Evolutionary conservation across 1,140 invertebrate species (phyloP).

Genomic region (Tribolium madens): DNA sequence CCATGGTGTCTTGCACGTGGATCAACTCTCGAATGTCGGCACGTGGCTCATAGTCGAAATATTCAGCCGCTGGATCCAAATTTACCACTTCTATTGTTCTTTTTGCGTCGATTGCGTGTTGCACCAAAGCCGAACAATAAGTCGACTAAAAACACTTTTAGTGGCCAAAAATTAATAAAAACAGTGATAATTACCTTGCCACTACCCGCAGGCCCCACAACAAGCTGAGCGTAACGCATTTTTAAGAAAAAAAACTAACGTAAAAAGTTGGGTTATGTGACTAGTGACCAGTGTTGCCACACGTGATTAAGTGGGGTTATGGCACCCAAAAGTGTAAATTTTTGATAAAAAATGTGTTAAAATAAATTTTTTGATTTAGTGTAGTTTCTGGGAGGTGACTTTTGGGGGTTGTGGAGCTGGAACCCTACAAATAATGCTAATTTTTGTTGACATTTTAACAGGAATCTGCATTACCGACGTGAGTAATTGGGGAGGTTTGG

Average conservation of each 20-base stretch:
- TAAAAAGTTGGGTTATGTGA: conserved; percentile 14
- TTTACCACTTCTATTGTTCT: conserved; percentile 91
- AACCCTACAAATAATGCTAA: not conserved
- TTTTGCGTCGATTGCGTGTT: conserved; percentile 82
- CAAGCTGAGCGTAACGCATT: conserved; percentile 94
- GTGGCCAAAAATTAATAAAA: not conserved
- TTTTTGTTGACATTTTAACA: not conserved
- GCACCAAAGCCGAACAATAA: conserved; percentile 91
- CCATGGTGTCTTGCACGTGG: conserved; percentile 96
- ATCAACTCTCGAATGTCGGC: conserved; percentile 95
- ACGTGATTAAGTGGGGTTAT: not conserved
- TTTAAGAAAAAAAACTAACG: conserved; percentile 53
- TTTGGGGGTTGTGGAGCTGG: too few species aligned
- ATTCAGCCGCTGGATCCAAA: conserved; percentile 97
- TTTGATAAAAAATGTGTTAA: too few species aligned
- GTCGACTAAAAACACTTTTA: conserved; percentile 91
- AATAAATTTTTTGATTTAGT: too few species aligned
- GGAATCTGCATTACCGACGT: not conserved
- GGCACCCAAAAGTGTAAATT: not conserved
- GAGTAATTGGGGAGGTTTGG: not conserved
- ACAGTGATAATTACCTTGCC: conserved; percentile 80
- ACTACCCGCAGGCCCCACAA: conserved; percentile 95
- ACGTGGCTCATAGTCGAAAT: conserved; percentile 91
- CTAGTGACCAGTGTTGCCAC: not conserved
- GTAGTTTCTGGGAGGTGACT: too few species aligned